Base-by-base conservation (phyloP, 2,797 vertebrate species). In the Amblyopsis hoosieri region DNA sequence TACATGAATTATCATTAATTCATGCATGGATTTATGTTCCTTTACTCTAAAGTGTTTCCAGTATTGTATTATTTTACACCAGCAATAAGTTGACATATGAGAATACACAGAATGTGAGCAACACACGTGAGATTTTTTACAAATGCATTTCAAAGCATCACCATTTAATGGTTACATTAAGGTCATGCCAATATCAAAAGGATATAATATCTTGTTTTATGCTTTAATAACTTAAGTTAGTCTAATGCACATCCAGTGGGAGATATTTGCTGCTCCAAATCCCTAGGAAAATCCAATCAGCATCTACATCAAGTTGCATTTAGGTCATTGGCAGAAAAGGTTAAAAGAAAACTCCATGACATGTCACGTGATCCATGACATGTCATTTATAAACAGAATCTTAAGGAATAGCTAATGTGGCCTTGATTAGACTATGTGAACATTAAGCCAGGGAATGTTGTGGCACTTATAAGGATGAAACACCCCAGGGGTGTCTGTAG, bases 361-460 rank as follows among this genome's bases (percentile, higher is more conserved):
- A 29, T 29, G 3, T 29, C 23, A 29, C 23, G 76, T 89, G 83
- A 91, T 89, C 81, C 84, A 84, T 82, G 63, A 74, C 78, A 79
- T 85, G 87, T 88, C 81, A 79, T 86, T 87, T 84, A 88, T 71
- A 79, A 84, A 63, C 63, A 9, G 12, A 89, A 86, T 88, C 87
- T 90, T 90, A 90, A 89, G 87, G 89, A 90, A 91, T 91, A 78
- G 74, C 84, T 91, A 90, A 91, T 90, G 88, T 87, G 89, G 81
- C 87, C 88, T 90, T 90, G 90, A 90, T 90, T 82, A 82, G 82
- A 83, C 74, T 82, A 80, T 78, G 77, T 66, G 74, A 83, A 84
- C 83, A 85, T 76, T 70, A 61, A 84, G 84, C 82, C 81, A 83
- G 87, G 88, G 87, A 89, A 90, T 88, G 73, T 76, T 74, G 55